phyloP scores from a whole-genome alignment of 2,888 invertebrate species.

The Drosophila subquinaria region DNA sequence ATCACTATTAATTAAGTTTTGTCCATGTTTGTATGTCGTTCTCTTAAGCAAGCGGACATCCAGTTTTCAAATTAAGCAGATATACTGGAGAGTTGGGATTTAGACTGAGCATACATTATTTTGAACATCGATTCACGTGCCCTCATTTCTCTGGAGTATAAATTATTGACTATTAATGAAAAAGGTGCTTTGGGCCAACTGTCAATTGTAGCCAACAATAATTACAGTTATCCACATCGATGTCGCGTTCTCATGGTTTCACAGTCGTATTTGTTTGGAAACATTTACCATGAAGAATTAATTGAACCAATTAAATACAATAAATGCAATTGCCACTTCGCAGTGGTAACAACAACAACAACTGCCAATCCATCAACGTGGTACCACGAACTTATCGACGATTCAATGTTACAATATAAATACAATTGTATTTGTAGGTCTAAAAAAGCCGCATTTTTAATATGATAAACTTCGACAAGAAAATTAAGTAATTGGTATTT shows the following conservation, averaged over 20 bases:
- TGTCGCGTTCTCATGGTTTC: not conserved
- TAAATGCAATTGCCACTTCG: not conserved
- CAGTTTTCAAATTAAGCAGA: too few relatives aligned
- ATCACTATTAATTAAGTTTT: not conserved
- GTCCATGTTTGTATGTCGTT: too few relatives aligned
- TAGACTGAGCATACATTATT: not conserved
- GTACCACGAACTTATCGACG: not conserved
- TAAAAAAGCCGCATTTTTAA: not conserved
- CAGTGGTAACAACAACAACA: not conserved
- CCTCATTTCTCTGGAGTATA: not conserved
- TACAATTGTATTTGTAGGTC: not conserved
- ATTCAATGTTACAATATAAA: not conserved
- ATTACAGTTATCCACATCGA: not conserved
- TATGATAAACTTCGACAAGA: not conserved
- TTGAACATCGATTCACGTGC: not conserved
- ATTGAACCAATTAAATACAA: conserved; percentile 14
- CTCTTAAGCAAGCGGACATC: too few relatives aligned
- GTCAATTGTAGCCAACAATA: not conserved
- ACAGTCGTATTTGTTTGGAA: not conserved
- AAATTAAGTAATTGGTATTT: not conserved
- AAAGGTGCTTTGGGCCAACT: not conserved
- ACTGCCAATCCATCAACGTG: not conserved
- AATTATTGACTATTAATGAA: not conserved
- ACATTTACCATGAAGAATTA: not conserved
- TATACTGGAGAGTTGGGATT: not conserved